A percentile compares a stretch with the other conserved stretches of the same genome.
Evolutionary conservation across 2,888 invertebrate species (phyloP).

Genomic region (Muschampia plurimacula): DNA sequence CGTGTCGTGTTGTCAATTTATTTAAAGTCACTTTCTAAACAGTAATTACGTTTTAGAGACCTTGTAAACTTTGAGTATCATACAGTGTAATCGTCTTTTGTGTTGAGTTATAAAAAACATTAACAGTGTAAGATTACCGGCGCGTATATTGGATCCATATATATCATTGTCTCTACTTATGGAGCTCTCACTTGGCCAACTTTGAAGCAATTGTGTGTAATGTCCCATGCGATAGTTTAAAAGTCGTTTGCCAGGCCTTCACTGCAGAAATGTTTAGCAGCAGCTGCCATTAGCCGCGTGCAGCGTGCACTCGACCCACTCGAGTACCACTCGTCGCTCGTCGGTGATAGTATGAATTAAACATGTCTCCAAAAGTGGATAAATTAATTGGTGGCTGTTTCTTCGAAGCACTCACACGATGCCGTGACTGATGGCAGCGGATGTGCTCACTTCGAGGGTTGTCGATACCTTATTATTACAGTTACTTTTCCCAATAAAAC

Average conservation of each 20-base stretch:
- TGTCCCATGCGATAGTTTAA: slow-evolving; percentile 38
- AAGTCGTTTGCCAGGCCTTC: slow-evolving; percentile 27
- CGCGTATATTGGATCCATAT: slow-evolving; percentile 22
- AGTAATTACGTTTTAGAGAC: background rate
- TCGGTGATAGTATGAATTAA: slow-evolving; percentile 57
- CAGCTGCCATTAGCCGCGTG: slow-evolving; percentile 23
- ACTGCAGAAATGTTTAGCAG: slow-evolving; percentile 22
- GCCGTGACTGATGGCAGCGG: slow-evolving; percentile 48
- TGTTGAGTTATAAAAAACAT: slow-evolving; percentile 17
- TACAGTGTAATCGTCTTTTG: slow-evolving; percentile 5
- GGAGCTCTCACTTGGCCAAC: slow-evolving; percentile 32
- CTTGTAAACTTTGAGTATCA: background rate
- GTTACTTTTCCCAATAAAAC: background rate
- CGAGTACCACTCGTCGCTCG: slow-evolving; percentile 13
- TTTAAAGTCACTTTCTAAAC: slow-evolving; percentile 1
- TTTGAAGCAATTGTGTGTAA: slow-evolving; percentile 37
- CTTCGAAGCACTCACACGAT: slow-evolving; percentile 55
- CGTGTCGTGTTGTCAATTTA: background rate
- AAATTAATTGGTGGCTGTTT: slow-evolving; percentile 69
- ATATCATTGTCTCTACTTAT: slow-evolving; percentile 21
- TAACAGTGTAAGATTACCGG: slow-evolving; percentile 19
- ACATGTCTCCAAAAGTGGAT: slow-evolving; percentile 67
- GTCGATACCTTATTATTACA: slow-evolving; percentile 27
- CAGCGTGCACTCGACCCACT: slow-evolving; percentile 22
- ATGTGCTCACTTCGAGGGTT: slow-evolving; percentile 49